phyloP scores from a whole-genome alignment of 2,888 invertebrate genomes.

The Notocelia uddmanniana region DNA sequence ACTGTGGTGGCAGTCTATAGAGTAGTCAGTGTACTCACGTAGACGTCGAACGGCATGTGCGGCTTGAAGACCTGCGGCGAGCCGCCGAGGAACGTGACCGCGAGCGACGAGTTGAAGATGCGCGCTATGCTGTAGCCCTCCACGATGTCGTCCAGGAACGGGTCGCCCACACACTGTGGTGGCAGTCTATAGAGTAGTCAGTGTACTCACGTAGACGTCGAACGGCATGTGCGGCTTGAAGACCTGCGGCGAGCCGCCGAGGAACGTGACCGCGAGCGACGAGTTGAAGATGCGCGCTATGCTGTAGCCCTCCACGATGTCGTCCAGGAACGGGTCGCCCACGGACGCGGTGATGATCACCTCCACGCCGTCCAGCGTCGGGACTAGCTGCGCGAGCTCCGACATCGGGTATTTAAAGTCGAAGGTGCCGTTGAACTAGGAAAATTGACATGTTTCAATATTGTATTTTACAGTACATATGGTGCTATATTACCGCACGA shows the following conservation, averaged over 20 bases:
- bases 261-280: conserved; percentile 92
- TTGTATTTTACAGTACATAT: too few species aligned
- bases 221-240: conserved; percentile 98
- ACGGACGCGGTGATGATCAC: conserved; percentile 94
- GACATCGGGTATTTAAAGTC: conserved; percentile 94
- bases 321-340: conserved; percentile 94
- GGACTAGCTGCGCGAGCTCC: conserved; percentile 89
- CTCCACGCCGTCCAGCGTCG: conserved; percentile 91
- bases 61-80: conserved; percentile 98
- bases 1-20: too few species aligned
- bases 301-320: conserved; percentile 94
- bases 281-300: conserved; percentile 95
- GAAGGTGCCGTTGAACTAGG: conserved; percentile 94
- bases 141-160: conserved; percentile 93
- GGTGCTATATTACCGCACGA: too few species aligned
- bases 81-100: conserved; percentile 94
- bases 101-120: conserved; percentile 94
- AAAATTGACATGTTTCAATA: conserved; percentile 20
- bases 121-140: conserved; percentile 95
- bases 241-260: conserved; percentile 96
- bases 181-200: too few species aligned
- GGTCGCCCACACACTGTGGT: conserved; percentile 95
- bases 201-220: conserved; percentile 90
- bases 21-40: conserved; percentile 89
- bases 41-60: conserved; percentile 94